Evolutionary conservation across 2,113 vertebrate genomes (phyloP).

Genomic region (Pteropus alecto): DNA sequence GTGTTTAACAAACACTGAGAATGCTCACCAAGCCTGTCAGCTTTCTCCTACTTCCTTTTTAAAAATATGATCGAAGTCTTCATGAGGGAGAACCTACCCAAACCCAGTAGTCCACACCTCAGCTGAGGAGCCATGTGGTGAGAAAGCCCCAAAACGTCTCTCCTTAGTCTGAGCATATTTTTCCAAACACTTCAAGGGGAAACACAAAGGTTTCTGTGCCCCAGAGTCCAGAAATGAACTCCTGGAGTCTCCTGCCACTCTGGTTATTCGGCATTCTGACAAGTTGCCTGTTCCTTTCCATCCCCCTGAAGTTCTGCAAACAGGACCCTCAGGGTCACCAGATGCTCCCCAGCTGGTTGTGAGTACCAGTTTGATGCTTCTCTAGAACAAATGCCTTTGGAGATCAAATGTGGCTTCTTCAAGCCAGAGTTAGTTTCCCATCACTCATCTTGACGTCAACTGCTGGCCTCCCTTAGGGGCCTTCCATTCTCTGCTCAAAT

Average conservation of each 20-base stretch:
- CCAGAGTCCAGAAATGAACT: neutral
- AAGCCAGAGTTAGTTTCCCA: neutral
- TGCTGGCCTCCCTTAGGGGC: no score
- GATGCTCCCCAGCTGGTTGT: neutral
- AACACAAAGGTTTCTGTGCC: neutral
- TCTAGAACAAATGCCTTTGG: rapidly evolving
- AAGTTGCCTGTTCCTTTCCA: neutral
- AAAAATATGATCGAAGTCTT: neutral
- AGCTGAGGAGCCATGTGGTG: rapidly evolving
- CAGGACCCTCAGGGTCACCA: neutral
- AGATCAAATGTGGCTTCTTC: rapidly evolving
- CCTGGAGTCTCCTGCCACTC: neutral
- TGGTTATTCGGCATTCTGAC: neutral
- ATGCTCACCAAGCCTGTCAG: neutral
- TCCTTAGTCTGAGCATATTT: neutral
- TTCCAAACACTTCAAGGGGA: neutral
- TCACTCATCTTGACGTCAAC: rapidly evolving
- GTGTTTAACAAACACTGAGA: neutral
- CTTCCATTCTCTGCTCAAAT: neutral
- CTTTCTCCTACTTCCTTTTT: neutral
- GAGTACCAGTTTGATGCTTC: neutral
- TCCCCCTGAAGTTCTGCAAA: neutral
- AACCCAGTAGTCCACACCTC: neutral
- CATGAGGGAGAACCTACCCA: neutral
- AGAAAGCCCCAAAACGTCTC: neutral